Base-by-base conservation (phyloP, 1,140 invertebrate genomes). In the Sweltsa coloradensis region DNA sequence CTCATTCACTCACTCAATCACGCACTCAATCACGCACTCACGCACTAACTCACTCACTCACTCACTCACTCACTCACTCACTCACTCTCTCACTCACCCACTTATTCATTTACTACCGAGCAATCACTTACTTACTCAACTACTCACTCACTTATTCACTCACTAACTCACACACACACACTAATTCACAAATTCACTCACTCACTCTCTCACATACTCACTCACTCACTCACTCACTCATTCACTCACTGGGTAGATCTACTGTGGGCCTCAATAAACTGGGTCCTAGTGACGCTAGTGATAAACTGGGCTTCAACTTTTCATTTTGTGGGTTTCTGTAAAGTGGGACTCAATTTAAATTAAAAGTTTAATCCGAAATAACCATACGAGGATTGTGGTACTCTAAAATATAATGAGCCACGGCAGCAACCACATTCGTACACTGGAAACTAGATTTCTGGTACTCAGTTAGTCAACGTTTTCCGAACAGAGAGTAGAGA, bases 101-200 rank as follows among this genome's bases (percentile, higher is more conserved):
- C 47, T 48, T 18, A 47, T 45, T 49, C 44, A 47, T 5, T 50
- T 48, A 40, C 49, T 51, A 48, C n/a, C 48, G 51, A 48, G 13
- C 49, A 23, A 26, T 24, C 49, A 37, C 24, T 16, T 49, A 51
- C 48, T 19, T 40, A 24, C 48, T 27, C 50, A 47, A 37, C 26
- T 41, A 43, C 40, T 21, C 52, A 51, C 53, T 37, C 53, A 39
- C 49, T 29, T 49, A 39, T 49, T 29, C 51, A 45, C 45, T 24
- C 51, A 45, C 51, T 47, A 45, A 48, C 52, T 45, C 51, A 34
- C 53, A 47, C 53, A 51, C 52, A 46, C 53, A 47, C 52, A 34
- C 47, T 47, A 47, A 47, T 49, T 51, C 53, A 53, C 52, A 45
- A 51, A 50, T 52, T 55, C 52, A 44, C 52, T 54, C 52, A 54